Evolutionary conservation across 1,140 invertebrate species (phyloP).

Genomic region (Andricus grossulariae): DNA sequence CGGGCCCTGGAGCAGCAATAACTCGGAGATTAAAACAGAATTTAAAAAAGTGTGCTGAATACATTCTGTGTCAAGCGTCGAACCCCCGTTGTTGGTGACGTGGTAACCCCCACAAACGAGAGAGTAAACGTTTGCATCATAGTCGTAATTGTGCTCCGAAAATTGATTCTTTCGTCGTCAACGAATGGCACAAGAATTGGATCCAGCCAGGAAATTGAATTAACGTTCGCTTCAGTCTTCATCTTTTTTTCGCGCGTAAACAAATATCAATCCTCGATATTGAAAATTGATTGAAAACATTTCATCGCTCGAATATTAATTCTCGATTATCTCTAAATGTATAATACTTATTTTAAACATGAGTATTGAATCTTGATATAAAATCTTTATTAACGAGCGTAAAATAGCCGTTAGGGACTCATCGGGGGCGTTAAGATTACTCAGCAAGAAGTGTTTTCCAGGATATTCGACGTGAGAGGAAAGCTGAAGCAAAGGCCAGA

Average conservation of each 20-base stretch:
- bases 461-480: constrained; percentile 14
- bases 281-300: neutral
- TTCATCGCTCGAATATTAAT: too few species aligned
- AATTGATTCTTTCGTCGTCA: constrained; percentile 33
- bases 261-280: neutral
- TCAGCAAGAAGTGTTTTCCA: constrained; percentile 10
- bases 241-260: neutral
- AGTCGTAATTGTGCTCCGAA: constrained; percentile 35
- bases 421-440: constrained; percentile 9
- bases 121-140: constrained; percentile 45
- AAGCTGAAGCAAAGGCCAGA: constrained; percentile 32
- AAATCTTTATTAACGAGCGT: neutral
- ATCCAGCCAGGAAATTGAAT: neutral
- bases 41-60: constrained; percentile 70
- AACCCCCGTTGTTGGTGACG: constrained; percentile 60
- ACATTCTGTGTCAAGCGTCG: constrained; percentile 70
- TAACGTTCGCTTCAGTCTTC: neutral
- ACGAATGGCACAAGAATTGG: constrained; percentile 10
- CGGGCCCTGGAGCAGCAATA: constrained; percentile 66
- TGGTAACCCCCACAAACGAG: constrained; percentile 53
- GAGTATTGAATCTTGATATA: neutral
- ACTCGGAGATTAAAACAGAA: constrained; percentile 74
- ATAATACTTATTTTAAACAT: neutral
- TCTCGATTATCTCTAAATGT: neutral
- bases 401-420: constrained; percentile 9